Conservation (phyloP, 2,113 vertebrate genomes). For the Heterotis niloticus region DNA sequence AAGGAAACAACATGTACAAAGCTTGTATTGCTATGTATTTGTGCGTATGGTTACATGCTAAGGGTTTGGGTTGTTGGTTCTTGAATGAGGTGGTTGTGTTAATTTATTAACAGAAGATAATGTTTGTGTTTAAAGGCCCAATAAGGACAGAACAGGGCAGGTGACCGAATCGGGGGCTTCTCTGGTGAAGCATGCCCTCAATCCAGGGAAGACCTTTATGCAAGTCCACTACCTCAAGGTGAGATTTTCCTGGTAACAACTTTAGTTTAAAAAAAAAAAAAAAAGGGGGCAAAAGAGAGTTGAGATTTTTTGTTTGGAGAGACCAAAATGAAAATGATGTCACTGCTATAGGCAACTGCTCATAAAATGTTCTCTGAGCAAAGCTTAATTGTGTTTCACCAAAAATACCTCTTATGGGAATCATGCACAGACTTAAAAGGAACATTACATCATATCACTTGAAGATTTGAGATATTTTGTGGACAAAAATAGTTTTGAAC, state of each 20-base stretch:
- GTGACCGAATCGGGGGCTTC: conserved; percentile 80
- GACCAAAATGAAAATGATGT: too few relatives aligned
- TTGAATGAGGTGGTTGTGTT: conserved; percentile 32
- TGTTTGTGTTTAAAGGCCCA: conserved; percentile 68
- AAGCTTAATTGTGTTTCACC: neutral
- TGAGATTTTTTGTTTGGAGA: too few relatives aligned
- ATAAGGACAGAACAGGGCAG: conserved; percentile 81
- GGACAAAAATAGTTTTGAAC: neutral
- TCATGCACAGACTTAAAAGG: neutral
- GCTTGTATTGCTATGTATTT: too few relatives aligned
- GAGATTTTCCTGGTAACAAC: conserved; percentile 31
- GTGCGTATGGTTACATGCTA: too few relatives aligned
- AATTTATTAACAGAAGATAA: conserved; percentile 14
- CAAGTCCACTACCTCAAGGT: conserved; percentile 98
- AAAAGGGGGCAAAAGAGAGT: too few relatives aligned
- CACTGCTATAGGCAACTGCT: neutral
- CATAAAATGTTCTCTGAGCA: neutral
- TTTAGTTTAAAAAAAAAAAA: too few relatives aligned
- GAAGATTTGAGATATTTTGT: too few relatives aligned
- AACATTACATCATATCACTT: too few relatives aligned
- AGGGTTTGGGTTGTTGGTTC: too few relatives aligned
- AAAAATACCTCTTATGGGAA: neutral
- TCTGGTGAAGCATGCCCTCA: conserved; percentile 84
- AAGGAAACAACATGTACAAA: too few relatives aligned
- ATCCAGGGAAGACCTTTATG: conserved; percentile 89